Evolutionary conservation across 1,140 invertebrate genomes (phyloP).

Genomic region (Drosophila sp.): DNA sequence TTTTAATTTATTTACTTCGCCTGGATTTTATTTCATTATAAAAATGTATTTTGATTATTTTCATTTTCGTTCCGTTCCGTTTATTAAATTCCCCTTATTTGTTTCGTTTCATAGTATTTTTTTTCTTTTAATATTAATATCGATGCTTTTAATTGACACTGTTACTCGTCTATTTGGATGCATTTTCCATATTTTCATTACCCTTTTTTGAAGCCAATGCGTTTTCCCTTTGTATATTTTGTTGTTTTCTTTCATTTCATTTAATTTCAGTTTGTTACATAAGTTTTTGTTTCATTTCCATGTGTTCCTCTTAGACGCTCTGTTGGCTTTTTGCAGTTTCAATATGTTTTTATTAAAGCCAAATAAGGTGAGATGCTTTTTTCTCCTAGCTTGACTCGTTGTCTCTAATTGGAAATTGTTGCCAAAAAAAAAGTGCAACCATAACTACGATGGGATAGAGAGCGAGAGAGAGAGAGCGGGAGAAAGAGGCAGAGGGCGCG

Average conservation of each 20-base stretch:
- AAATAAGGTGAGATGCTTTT: constrained; percentile 9
- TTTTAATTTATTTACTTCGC: neutral
- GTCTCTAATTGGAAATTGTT: constrained; percentile 61
- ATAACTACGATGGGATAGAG: constrained; percentile 11
- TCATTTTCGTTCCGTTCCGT: neutral
- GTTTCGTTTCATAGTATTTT: neutral
- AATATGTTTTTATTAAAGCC: constrained; percentile 20
- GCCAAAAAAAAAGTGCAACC: constrained; percentile 30
- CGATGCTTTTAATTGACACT: constrained; percentile 3
- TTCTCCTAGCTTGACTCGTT: neutral
- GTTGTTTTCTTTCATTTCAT: neutral
- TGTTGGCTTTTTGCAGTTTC: neutral
- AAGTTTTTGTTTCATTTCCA: neutral
- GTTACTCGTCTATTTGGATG: neutral
- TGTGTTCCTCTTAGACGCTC: neutral
- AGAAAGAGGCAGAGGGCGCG: constrained; percentile 1
- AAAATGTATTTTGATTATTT: too few relatives aligned
- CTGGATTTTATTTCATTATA: neutral
- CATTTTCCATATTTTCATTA: neutral
- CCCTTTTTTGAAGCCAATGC: too few relatives aligned
- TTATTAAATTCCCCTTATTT: too few relatives aligned
- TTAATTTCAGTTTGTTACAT: neutral
- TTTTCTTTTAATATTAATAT: too few relatives aligned
- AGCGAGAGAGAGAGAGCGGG: neutral
- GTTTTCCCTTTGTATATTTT: too few relatives aligned